Base-by-base conservation (phyloP, 2,113 vertebrate species). In the Xenopus laevis region DNA sequence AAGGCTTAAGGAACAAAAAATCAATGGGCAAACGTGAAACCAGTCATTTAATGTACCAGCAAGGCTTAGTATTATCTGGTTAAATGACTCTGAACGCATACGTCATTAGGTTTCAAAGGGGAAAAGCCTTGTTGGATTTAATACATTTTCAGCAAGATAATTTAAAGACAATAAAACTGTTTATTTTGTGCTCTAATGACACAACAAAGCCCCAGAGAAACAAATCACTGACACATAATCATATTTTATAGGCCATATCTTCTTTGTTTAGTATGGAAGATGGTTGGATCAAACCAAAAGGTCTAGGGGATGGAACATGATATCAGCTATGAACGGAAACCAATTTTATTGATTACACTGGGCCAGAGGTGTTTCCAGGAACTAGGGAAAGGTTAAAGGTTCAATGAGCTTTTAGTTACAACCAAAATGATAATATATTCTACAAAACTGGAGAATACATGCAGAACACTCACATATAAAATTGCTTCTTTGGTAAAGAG, bases 1-100 rank as follows among this genome's bases (percentile, higher is more conserved):
- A 86, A 85, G 82, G 76, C 61, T 83, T 80, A 40, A 40, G 33
- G n/a, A 30, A 72, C n/a, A 73, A n/a, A 78, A 82, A 83, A 83
- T 85, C 80, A 85, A 85, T 80, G 71, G 61, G n/a, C 75, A 59
- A 82, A 63, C 70, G 73, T 71, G 71, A 86, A 87, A 74, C 55
- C 63, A 79, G 79, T 81, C 75, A 40, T 80, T 82, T 77, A 81
- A 82, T 85, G 84, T 75, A 74, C 72, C 64, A 80, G 68, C 53
- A 81, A 84, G 66, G 44, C 78, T 80, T 23, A 71, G 70, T 73
- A 79, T 81, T 82, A 79, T 66, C 74, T 79, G 76, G 67, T 80
- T 83, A 82, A 85, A 82, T 57, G 66, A 82, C 71, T 80, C 53
- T 69, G 66, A 78, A 83, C 10, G 52, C 81, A 77, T 45, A 64